Conservation (phyloP, 2,797 vertebrate genomes). For the Champsocephalus gunnari region DNA sequence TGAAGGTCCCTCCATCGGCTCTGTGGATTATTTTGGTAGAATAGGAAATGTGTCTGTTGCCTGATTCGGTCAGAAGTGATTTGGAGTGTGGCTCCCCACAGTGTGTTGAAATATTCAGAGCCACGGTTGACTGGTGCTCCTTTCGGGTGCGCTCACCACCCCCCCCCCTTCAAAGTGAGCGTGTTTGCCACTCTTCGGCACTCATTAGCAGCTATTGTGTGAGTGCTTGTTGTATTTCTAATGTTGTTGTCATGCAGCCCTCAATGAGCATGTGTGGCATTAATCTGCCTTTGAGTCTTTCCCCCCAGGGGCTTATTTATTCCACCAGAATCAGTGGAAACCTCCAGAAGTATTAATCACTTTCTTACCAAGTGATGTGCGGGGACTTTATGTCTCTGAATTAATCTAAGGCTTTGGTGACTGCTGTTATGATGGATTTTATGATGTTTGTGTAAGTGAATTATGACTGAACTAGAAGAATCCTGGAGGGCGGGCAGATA, state of each 20-base stretch:
- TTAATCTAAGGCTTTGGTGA: background rate
- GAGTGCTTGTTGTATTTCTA: conserved; percentile 39
- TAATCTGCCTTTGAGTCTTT: conserved; percentile 32
- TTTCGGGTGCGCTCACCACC: conserved; percentile 11
- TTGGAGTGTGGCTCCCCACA: background rate
- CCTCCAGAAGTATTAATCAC: background rate
- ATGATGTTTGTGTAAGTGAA: background rate
- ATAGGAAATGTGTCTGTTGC: background rate
- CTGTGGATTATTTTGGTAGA: background rate
- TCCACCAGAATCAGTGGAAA: conserved; percentile 3
- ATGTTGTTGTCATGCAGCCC: conserved; percentile 44
- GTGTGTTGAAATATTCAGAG: background rate
- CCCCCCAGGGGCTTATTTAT: conserved; percentile 13
- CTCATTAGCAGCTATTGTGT: conserved; percentile 36
- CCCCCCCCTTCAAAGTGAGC: background rate
- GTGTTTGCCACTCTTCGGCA: conserved; percentile 16
- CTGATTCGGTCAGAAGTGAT: background rate
- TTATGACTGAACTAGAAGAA: background rate
- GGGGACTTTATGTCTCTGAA: background rate
- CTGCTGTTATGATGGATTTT: background rate
- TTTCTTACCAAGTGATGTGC: background rate
- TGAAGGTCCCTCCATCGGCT: background rate
- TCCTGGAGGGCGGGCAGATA: too few relatives aligned
- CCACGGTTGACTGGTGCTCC: conserved; percentile 2
- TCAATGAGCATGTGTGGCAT: conserved; percentile 46